These are phyloP conservation scores for Ecdyonurus torrentis DNA, from an alignment of 2,888 invertebrate species.

Conservation along the genomic window DNA sequence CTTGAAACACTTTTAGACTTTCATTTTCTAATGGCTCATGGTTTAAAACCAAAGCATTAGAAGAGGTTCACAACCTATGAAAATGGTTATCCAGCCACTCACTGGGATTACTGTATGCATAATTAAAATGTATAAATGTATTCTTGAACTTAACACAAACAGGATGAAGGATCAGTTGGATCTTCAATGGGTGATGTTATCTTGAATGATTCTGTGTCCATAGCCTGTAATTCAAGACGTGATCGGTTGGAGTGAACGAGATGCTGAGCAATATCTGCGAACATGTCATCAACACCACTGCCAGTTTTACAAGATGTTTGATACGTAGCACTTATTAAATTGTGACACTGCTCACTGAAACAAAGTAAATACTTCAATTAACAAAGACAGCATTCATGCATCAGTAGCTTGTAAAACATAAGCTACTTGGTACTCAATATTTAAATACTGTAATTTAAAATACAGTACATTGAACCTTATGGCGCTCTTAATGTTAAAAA, in stretches of 20 bases:
- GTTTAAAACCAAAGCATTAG: background rate
- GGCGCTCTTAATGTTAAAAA: too few relatives aligned
- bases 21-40: background rate
- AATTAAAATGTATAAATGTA: background rate
- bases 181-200: slow-evolving; percentile 18
- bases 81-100: background rate
- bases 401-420: too few relatives aligned
- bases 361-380: too few relatives aligned
- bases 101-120: background rate
- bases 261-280: slow-evolving; percentile 68
- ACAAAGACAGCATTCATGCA: too few relatives aligned
- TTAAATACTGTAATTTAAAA: background rate
- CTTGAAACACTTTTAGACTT: background rate
- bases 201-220: slow-evolving; percentile 33
- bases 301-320: slow-evolving; percentile 82
- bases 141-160: slow-evolving; percentile 20
- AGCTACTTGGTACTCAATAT: background rate
- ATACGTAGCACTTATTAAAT: slow-evolving; percentile 71
- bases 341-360: slow-evolving; percentile 77
- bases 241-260: slow-evolving; percentile 64
- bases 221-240: slow-evolving; percentile 61
- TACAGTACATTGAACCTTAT: too few relatives aligned
- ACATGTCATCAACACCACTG: slow-evolving; percentile 78
- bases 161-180: slow-evolving; percentile 18
- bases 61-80: background rate